Conservation (phyloP, 2,888 invertebrate genomes). For the Rhagium mordax region DNA sequence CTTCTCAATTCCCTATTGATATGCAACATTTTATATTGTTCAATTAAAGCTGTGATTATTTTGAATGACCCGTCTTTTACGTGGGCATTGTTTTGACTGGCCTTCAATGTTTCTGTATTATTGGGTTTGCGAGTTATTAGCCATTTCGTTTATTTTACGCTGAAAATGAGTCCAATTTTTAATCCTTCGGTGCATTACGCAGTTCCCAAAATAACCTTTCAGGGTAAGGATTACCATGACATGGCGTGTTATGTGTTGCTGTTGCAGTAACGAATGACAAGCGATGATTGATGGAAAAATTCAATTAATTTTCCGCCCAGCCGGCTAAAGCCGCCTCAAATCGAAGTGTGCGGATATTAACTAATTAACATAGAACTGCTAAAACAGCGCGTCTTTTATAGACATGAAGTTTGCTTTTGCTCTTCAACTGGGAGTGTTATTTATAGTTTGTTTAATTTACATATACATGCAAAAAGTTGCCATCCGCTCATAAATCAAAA, state of each 20-base stretch:
- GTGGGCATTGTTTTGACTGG: no score
- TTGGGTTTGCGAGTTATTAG: no score
- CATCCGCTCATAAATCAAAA: slow-evolving; percentile 18
- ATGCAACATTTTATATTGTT: no score
- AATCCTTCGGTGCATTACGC: neutral
- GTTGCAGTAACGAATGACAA: slow-evolving; percentile 54
- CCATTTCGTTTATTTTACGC: no score
- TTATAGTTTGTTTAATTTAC: slow-evolving; percentile 39
- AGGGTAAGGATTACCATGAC: slow-evolving; percentile 43
- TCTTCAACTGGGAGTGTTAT: slow-evolving; percentile 15
- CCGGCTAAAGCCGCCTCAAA: slow-evolving; percentile 28
- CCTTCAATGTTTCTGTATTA: no score
- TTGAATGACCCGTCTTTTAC: no score
- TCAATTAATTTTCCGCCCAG: slow-evolving; percentile 56
- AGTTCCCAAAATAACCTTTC: slow-evolving; percentile 45
- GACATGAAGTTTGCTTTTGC: slow-evolving; percentile 1
- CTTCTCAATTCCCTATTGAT: no score
- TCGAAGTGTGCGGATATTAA: slow-evolving; percentile 44
- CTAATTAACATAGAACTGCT: slow-evolving; percentile 37
- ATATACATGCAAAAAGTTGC: slow-evolving; percentile 35
- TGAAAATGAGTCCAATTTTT: neutral
- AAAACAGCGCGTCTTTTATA: slow-evolving; percentile 27
- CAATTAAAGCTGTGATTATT: no score
- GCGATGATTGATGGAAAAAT: slow-evolving; percentile 61
- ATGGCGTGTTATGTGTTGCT: slow-evolving; percentile 49